A percentile compares a stretch with the other conserved stretches of the same genome.
Evolutionary conservation across 1,140 invertebrate species (phyloP).

Genomic region (Heliconius himera): DNA sequence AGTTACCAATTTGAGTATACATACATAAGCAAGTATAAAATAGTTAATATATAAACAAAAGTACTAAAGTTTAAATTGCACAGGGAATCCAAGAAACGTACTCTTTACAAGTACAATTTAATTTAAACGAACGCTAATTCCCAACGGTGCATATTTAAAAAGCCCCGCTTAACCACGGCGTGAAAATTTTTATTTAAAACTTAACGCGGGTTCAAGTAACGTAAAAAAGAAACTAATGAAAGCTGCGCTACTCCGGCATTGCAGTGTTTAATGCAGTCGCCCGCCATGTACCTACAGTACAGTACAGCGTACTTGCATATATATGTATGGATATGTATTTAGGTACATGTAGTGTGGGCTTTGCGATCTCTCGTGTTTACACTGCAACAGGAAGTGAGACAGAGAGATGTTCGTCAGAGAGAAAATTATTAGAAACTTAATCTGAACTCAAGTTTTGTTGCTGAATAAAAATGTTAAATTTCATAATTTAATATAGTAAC

Average conservation of each 20-base stretch:
- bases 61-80: not conserved
- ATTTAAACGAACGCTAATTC: slow-evolving; percentile 2
- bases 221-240: slow-evolving; percentile 47
- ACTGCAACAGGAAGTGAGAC: slow-evolving; percentile 3
- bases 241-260: slow-evolving; percentile 47
- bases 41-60: not conserved
- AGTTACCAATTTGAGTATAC: too few species aligned
- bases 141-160: slow-evolving; percentile 11
- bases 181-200: slow-evolving; percentile 39
- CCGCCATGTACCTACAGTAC: slow-evolving; percentile 19
- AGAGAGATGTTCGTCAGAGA: not conserved
- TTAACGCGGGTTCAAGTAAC: slow-evolving; percentile 46
- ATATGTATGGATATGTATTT: slow-evolving; percentile 22
- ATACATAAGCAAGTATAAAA: not conserved
- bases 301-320: slow-evolving; percentile 19
- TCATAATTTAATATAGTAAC: not conserved
- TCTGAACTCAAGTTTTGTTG: not conserved
- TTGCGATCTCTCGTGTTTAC: slow-evolving; percentile 3
- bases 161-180: slow-evolving; percentile 15
- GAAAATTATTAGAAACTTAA: not conserved
- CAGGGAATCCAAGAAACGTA: not conserved
- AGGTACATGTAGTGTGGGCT: slow-evolving; percentile 1
- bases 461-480: not conserved
- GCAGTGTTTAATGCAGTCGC: slow-evolving; percentile 52
- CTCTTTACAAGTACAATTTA: not conserved